Evolutionary conservation across 2,797 vertebrate species (phyloP), one percentile per base, ranked within the genome.

Genomic region (Microctenopoma lineatum): DNA sequence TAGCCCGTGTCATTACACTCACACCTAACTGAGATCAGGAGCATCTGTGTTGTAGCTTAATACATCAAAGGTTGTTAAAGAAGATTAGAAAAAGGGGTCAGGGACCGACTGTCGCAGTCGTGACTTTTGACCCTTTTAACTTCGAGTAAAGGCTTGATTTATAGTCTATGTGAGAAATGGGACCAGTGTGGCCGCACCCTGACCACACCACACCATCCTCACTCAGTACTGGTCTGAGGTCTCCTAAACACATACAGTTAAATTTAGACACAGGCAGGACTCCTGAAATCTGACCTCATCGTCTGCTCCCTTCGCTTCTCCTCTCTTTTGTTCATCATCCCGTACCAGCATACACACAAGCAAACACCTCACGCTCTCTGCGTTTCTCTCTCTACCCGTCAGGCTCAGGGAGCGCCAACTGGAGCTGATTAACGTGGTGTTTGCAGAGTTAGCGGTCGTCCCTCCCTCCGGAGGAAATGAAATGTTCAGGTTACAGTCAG

Each of bases 391-490:
- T 73, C 68, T 79, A 38, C 75, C 77, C 70, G 53, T 55, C 48
- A 59, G 68, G 67, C 78, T 75, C 60, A 44, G 80, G 79, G 63
- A 57, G 66, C 38, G 61, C 71, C 1, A 57, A 86, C 81, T 76
- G 74, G 71, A 18, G 44, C 44, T 7, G 42, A 44, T 7, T 44
- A 8, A n/a, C 16, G 8, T n/a, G 3, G 42, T 44, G 42, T 44
- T 44, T 44, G 9, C 79, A 89, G 73, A 73, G 86, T 84, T 85
- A 79, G 83, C 7, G 53, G 69, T 75, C 80, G 39, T 74, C 25
- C 18, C 39, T 74, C 25, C 18, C 39, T 80, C 36, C 59, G 71
- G 81, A 92, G 87, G 86, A 93, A 92, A 93, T 91, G 34, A 91
- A 87, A 92, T 70, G 84, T 86, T 89, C 75, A n/a, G 54, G 75